Base-by-base conservation (phyloP, 2,797 vertebrate genomes). In the Galago senegalensis region DNA sequence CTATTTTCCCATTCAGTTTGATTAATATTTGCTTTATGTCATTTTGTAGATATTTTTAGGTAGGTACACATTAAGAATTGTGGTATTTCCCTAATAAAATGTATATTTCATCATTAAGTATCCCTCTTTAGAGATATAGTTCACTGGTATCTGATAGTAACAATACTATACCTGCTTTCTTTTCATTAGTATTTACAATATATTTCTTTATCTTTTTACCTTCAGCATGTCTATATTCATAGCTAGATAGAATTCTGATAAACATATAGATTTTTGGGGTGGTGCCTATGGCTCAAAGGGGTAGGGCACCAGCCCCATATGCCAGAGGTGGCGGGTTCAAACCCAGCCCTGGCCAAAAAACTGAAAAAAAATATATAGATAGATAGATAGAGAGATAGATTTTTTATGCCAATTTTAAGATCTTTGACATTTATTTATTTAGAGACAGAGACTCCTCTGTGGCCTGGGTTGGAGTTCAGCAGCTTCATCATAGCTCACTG, bases 1-100 rank as follows among this genome's bases (percentile, higher is more conserved):
- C 31, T 37, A 11, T 86, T 91, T 91, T 92, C 37, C 37, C 23
- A 60, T 58, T 65, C 70, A 56, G 20, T 92, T 70, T 21, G 76
- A 21, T 63, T 17, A 17, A 40, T 40, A 87, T 95, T 83, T 94
- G n/a, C 76, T 72, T 95, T 82, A 34, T 87, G 37, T 34, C 77
- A 63, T 67, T 89, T 58, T 70, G 72, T 84, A 65, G 29, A 29
- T 34, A 43, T 89, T 37, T 73, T 86, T 34, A 60, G 16, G n/a
- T 72, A 60, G 43, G 69, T 49, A 53, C 23, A 56, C 70, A 87
- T 49, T 58, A 86, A 87, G 13, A 87, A 23, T 49, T 77, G 20
- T 91, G 29, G 7, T 60, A 21, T 43, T 43, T 87, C 93, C 56
- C 72, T 83, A 49, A 53, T 27, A 56, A 88, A 56, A 61, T 40